Conservation (phyloP, 2,113 vertebrate genomes). For the Gasterosteus nipponicus region DNA sequence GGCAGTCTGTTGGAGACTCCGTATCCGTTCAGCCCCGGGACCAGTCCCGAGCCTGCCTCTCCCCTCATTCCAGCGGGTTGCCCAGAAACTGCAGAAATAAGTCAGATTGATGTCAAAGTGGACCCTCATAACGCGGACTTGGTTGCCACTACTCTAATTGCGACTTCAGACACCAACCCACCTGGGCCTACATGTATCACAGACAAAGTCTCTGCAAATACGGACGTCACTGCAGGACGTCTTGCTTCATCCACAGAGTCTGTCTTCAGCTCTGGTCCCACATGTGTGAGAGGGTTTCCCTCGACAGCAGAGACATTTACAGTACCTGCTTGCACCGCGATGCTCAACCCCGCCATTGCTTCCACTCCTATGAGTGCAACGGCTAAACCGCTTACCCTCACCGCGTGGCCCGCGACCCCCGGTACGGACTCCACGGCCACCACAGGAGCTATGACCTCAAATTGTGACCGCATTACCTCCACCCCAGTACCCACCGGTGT, state of each 20-base stretch:
- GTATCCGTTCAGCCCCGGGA: constrained; percentile 68
- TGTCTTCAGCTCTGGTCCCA: neutral
- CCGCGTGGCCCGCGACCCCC: constrained; percentile 11
- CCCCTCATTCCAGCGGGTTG: constrained; percentile 44
- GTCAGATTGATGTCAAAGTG: constrained; percentile 23
- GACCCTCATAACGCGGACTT: constrained; percentile 28
- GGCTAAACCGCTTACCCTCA: constrained; percentile 7
- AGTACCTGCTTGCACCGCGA: constrained; percentile 14
- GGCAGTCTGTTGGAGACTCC: constrained; percentile 72
- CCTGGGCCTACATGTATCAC: constrained; percentile 8
- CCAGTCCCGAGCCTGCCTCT: constrained; percentile 69
- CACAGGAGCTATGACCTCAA: constrained; percentile 33
- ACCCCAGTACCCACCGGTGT: constrained; percentile 35
- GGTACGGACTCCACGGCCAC: constrained; percentile 25
- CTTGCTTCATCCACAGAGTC: constrained; percentile 53
- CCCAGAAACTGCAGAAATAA: constrained; percentile 40
- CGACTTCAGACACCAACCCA: constrained; percentile 38
- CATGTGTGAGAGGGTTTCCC: neutral
- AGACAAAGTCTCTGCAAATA: constrained; percentile 30
- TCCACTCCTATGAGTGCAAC: constrained; percentile 20
- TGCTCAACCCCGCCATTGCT: constrained; percentile 16
- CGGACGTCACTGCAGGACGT: constrained; percentile 30
- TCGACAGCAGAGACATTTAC: constrained; percentile 29
- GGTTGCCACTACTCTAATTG: neutral
- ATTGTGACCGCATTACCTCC: constrained; percentile 40